Conservation (phyloP, 2,888 invertebrate species). For the Ectobius pallidus region DNA sequence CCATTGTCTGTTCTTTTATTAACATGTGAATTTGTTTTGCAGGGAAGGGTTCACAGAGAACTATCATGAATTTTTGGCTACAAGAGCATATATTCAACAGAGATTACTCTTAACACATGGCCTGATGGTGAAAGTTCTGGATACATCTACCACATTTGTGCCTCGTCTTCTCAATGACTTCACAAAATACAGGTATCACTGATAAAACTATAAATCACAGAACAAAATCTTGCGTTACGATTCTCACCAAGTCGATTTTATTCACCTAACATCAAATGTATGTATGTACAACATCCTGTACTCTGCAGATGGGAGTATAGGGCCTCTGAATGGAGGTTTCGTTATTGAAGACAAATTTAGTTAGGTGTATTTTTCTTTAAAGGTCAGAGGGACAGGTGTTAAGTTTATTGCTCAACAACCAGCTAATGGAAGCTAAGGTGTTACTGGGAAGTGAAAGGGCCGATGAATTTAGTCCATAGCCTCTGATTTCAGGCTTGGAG, state of each 20-base stretch:
- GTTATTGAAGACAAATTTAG: no score
- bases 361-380: background rate
- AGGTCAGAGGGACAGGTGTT: background rate
- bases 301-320: no score
- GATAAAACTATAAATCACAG: no score
- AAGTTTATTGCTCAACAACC: background rate
- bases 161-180: background rate
- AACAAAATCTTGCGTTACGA: no score
- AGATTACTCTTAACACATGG: background rate
- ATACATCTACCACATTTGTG: background rate
- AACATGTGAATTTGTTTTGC: no score
- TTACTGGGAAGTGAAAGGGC: no score
- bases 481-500: no score
- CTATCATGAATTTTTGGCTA: background rate
- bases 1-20: no score
- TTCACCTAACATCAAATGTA: background rate
- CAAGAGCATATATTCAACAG: background rate
- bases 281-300: background rate
- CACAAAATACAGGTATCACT: background rate
- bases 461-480: no score
- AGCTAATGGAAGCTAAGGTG: no score
- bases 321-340: no score
- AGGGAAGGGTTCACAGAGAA: background rate
- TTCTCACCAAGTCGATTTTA: background rate
- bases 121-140: background rate